Evolutionary conservation across 2,888 invertebrate species (phyloP).

Genomic region (Punctoribates punctum): DNA sequence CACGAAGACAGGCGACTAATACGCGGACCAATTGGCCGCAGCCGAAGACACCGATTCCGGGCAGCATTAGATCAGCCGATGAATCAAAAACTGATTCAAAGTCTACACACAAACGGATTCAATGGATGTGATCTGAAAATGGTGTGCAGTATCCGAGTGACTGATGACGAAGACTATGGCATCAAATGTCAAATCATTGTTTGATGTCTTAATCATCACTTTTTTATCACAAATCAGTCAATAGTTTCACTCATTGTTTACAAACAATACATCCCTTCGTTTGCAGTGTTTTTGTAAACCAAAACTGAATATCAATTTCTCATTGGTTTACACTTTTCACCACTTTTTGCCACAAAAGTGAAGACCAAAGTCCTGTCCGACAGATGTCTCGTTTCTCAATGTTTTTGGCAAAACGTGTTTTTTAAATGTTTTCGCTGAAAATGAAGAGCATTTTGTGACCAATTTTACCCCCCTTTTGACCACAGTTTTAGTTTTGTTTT

Average conservation of each 20-base stretch:
- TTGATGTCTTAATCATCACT: not conserved
- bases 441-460: not conserved
- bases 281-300: too few species aligned
- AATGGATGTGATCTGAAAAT: not conserved
- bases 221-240: not conserved
- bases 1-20: constrained; percentile 79
- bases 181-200: not conserved
- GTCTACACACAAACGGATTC: not conserved
- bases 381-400: not conserved
- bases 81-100: not conserved
- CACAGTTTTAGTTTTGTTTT: too few species aligned
- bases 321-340: not conserved
- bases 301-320: not conserved
- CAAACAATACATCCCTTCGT: not conserved
- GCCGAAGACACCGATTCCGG: constrained; percentile 91
- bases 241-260: not conserved
- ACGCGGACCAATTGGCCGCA: constrained; percentile 80
- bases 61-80: constrained; percentile 64
- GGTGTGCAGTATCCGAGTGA: not conserved
- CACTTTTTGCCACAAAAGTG: not conserved
- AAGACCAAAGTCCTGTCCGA: not conserved
- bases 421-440: not conserved
- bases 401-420: not conserved
- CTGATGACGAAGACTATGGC: not conserved
- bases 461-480: too few species aligned